These are phyloP conservation scores for Anser cygnoides DNA, from an alignment of 2,113 vertebrate species.

Conservation along the genomic window DNA sequence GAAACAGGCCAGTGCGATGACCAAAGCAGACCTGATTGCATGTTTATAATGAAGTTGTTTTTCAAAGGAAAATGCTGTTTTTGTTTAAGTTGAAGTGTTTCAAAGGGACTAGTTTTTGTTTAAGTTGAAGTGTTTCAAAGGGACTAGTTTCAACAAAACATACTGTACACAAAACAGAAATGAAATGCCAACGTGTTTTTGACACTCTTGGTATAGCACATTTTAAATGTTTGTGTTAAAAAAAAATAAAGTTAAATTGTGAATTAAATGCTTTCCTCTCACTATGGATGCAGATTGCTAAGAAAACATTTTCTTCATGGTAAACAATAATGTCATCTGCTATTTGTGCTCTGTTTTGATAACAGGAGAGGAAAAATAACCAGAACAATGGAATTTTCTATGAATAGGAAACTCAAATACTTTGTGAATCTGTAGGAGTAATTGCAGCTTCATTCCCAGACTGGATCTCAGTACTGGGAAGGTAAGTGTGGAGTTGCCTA, in stretches of 20 bases:
- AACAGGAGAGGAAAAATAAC: not conserved
- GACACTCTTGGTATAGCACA: not conserved
- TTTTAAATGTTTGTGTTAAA: not conserved
- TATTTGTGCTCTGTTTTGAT: not conserved
- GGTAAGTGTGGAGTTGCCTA: not conserved
- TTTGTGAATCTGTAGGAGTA: not conserved
- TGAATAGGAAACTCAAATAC: not conserved
- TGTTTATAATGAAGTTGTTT: not conserved
- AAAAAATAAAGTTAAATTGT: not conserved
- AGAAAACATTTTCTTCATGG: not conserved
- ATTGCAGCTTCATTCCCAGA: not conserved
- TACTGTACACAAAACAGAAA: not conserved
- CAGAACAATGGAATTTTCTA: not conserved
- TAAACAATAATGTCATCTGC: not conserved
- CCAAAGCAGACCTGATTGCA: not conserved
- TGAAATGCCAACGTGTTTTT: slow-evolving; percentile 8
- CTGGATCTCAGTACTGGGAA: not conserved
- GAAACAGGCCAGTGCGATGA: not conserved
- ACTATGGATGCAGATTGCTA: not conserved
- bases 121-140: slow-evolving; percentile 2
- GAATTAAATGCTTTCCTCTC: not conserved
- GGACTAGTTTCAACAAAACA: slow-evolving; percentile 16
- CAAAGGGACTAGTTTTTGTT: not conserved
- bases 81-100: slow-evolving; percentile 1
- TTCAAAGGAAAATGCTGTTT: slow-evolving; percentile 1